These are phyloP conservation scores for Meloidogyne exigua DNA, from an alignment of 1,140 invertebrate genomes.

Conservation along the genomic window DNA sequence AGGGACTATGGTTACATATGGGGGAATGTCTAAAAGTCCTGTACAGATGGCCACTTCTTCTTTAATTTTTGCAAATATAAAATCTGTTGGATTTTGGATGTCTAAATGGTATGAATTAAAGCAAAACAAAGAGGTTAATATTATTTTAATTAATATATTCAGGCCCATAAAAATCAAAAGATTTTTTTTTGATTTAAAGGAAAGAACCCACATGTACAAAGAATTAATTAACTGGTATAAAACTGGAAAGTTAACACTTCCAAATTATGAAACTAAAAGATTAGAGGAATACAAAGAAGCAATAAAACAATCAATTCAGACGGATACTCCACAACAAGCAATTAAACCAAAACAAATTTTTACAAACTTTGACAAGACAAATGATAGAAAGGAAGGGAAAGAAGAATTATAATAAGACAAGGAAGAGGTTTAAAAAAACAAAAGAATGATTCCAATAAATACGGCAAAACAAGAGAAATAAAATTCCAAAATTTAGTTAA, in stretches of 20 bases:
- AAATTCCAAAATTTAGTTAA: too few species aligned
- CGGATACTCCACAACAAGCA: background rate
- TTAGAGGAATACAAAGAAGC: constrained; percentile 77
- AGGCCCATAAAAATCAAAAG: too few species aligned
- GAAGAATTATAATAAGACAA: too few species aligned
- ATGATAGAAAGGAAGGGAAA: too few species aligned
- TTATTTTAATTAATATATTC: too few species aligned
- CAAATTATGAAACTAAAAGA: constrained; percentile 73
- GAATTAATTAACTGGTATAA: constrained; percentile 75
- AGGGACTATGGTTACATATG: constrained; percentile 61
- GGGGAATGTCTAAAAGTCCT: constrained; percentile 62
- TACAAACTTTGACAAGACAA: background rate
- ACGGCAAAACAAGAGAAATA: too few species aligned
- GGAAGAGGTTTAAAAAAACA: too few species aligned
- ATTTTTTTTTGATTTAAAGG: constrained; percentile 2
- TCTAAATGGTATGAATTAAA: constrained; percentile 74
- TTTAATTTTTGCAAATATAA: constrained; percentile 88
- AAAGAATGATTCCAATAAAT: too few species aligned
- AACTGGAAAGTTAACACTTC: constrained; percentile 74
- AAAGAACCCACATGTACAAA: constrained; percentile 74
- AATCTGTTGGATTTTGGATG: constrained; percentile 92
- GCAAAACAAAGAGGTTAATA: constrained; percentile 51
- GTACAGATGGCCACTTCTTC: constrained; percentile 73
- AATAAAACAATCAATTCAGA: constrained; percentile 65
- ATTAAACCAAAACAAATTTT: constrained; percentile 54